Base-by-base conservation (phyloP, 2,113 vertebrate species). In the Microcebus jonahi region DNA sequence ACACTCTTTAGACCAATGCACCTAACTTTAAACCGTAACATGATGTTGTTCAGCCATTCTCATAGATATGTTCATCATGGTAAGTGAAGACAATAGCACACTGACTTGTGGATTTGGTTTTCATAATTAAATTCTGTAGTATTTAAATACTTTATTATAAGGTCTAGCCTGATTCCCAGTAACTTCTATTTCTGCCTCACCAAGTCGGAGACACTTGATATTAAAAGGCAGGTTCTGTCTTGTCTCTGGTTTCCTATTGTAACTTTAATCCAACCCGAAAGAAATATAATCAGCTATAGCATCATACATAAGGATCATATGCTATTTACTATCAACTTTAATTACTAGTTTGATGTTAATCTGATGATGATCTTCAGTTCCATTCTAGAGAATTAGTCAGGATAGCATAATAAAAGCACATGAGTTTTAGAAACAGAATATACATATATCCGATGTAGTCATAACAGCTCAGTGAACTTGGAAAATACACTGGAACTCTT, bases 71-170 rank as follows among this genome's bases (percentile, higher is more conserved):
- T 27, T 91, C 13, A 86, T n/a, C 0, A 7, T 31, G 79, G 6
- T 34, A 90, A 83, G 87, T 82, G 45, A 96, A 70, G 55, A 75
- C 82, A 53, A 45, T 90, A n/a, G 18, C n/a, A 75, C 36, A 85
- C 3, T 50, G 55, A 27, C 10, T 77, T 89, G 3, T 36, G 4
- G 77, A 53, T 76, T 89, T 59, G 2, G 9, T n/a, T 91, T 88
- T 85, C 50, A 65, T 73, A 55, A 50, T 77, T 65, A 87, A 59
- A 82, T 86, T 77, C 5, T 25, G 71, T 50, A 20, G 7, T 17
- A 82, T 68, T 68, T 36, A 1, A 65, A 91, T 17, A 85, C 57
- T 89, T 79, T 55, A 65, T 87, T 92, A 31, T 45, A 81, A 89
- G 3, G 3, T 57, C 20, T 70, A 71, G 6, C 36, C 36, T 82